Base-by-base conservation (phyloP, 2,113 vertebrate species). In the Odocoileus hemionus region DNA sequence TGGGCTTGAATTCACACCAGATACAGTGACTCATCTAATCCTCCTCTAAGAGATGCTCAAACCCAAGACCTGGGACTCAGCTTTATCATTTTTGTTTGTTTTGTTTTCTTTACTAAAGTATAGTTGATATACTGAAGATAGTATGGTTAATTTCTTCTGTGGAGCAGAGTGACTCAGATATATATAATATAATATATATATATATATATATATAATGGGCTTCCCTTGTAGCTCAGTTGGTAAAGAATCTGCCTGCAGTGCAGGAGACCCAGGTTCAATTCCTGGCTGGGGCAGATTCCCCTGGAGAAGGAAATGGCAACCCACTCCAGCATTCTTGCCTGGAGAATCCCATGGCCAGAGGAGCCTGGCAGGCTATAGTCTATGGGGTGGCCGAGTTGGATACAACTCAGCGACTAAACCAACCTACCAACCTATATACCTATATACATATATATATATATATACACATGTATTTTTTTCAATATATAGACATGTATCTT, bases 301-400 rank as follows among this genome's bases (percentile, higher is more conserved):
- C 17, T 36, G n/a, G 17, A 36, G 17, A 21, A 70, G n/a, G n/a
- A 36, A 70, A 70, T 36, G 64, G 64, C 64, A 10, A 70, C 10
- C 64, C 64, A 70, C n/a, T 36, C 17, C 9, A 21, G n/a, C 0
- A 21, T 11, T 70, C 17, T 70, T 36, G n/a, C 64, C 64, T 70
- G n/a, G 64, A 70, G 64, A 70, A 70, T 36, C 64, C 64, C 17
- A 36, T 36, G n/a, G 64, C 36, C 64, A 36, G 64, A 70, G 19
- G 19, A 36, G 17, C n/a, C n/a, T 21, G n/a, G 64, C 5, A 0
- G 64, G 64, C n/a, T 70, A 36, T n/a, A 70, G 19, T 70, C 19
- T n/a, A 36, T 0, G n/a, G n/a, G n/a, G n/a, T 70, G 8, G 19
- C 64, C 21, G 19, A 70, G 64, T 36, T 0, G 0, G 64, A 70